These are phyloP conservation scores for Pseudomugil tenellus DNA, from an alignment of 2,797 vertebrate genomes.

Conservation along the genomic window DNA sequence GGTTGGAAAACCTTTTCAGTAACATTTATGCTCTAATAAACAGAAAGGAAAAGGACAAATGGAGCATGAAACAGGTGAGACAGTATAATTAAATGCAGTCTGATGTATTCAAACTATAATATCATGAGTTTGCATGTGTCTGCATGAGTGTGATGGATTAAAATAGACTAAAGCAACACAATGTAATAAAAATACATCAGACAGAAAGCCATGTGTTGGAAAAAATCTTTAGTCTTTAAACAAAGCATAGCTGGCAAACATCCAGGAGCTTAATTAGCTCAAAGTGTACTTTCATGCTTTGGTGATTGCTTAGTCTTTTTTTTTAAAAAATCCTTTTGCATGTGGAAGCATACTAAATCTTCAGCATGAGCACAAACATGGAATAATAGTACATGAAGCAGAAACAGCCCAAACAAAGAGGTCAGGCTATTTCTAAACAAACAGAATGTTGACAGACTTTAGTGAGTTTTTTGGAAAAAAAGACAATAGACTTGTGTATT, in stretches of 20 bases:
- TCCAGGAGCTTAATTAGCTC: background rate
- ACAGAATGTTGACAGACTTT: constrained; percentile 34
- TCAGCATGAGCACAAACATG: constrained; percentile 20
- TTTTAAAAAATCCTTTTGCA: constrained; percentile 14
- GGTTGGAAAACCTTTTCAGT: constrained; percentile 21
- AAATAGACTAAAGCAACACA: background rate
- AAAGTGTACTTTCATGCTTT: constrained; percentile 31
- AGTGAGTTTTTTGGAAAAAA: constrained; percentile 5
- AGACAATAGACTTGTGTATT: background rate
- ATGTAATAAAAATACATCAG: background rate
- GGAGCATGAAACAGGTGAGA: constrained; percentile 1
- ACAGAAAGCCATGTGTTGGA: background rate
- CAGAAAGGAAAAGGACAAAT: constrained; percentile 18
- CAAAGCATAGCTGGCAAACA: background rate
- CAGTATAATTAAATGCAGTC: constrained; percentile 7
- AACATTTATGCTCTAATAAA: constrained; percentile 25
- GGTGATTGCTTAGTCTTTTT: constrained; percentile 24
- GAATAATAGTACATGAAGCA: constrained; percentile 46
- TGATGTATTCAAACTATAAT: background rate
- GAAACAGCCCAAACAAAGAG: constrained; percentile 49
- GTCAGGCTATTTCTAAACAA: constrained; percentile 40
- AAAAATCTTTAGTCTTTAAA: constrained; percentile 1
- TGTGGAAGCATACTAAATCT: constrained; percentile 34
- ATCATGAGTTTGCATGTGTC: background rate
- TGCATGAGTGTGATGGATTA: background rate